Base-by-base conservation (phyloP, 2,888 invertebrate species). In the Sinhomidia bicolor region DNA sequence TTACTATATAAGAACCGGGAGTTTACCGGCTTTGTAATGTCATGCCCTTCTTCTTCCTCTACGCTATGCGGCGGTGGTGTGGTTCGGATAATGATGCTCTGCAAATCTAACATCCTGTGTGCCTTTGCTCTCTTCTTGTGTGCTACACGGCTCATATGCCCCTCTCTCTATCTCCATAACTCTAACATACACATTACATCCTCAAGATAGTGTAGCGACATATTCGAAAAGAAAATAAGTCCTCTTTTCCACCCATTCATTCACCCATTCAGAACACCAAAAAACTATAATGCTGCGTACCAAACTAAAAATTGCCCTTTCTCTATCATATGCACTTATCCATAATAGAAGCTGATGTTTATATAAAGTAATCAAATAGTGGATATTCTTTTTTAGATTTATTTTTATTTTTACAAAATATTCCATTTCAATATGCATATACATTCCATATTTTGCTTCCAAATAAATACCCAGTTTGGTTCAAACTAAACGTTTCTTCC, bases 21-120 rank as follows among this genome's bases (percentile, higher is more conserved):
- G 88, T 88, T 88, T 83, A 82, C 88, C 88, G 88, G 88, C 83
- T 84, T 88, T 88, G 88, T 79, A 78, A 80, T 86, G 80, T 80
- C 86, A 88, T 88, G 79, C 68, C 83, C 88, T 51, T 79, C 68
- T 81, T 57, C 83, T 84, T 51, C 68, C 68, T 81, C 81, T 81
- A 29, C 41, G 41, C 76, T 76, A 65, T 60, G 82, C 82, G 85
- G 82, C 78, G 82, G 82, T 88, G 85, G 82, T 82, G 82, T 74
- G 84, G 68, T 84, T 88, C 79, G 83, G 83, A 79, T 88, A 88
- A 88, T 88, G 88, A 88, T 85, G 85, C 80, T 89, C 89, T 80
- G 74, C 74, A 81, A 84, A 62, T 85, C 81, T 89, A 85, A 76
- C 85, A 85, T 89, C 89, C 84, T 79, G 89, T 79, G 79, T 85